Conservation (phyloP, 1,140 invertebrate species). For the Polypedilum pembai region DNA sequence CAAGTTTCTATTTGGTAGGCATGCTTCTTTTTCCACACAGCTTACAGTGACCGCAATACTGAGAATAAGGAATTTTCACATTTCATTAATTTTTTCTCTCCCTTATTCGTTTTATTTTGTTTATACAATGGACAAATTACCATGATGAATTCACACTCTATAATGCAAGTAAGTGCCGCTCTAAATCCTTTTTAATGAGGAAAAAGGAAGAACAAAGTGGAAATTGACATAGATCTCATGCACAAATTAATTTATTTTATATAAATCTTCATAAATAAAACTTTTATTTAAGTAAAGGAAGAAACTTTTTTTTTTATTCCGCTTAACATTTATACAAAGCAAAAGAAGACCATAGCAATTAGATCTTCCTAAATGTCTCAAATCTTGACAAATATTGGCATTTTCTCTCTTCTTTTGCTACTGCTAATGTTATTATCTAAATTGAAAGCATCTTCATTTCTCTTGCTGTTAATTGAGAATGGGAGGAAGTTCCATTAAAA, state of each 20-base stretch:
- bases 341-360: neutral
- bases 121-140: neutral
- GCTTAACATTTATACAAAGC: too few species aligned
- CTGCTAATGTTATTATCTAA: neutral
- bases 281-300: too few species aligned
- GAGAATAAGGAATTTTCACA: neutral
- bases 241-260: neutral
- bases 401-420: neutral
- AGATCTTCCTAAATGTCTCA: neutral
- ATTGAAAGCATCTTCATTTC: neutral
- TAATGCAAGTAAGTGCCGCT: neutral
- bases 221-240: slow-evolving; percentile 9
- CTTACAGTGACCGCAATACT: too few species aligned
- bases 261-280: too few species aligned
- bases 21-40: neutral
- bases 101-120: neutral
- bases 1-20: neutral
- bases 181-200: neutral
- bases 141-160: neutral
- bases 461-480: neutral
- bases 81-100: neutral
- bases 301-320: too few species aligned
- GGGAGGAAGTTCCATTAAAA: neutral
- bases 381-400: slow-evolving; percentile 7
- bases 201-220: neutral